These are phyloP conservation scores for Eunapius fragilis DNA, from an alignment of 37 sponge, comb jelly and placozoan species.

Conservation along the genomic window DNA sequence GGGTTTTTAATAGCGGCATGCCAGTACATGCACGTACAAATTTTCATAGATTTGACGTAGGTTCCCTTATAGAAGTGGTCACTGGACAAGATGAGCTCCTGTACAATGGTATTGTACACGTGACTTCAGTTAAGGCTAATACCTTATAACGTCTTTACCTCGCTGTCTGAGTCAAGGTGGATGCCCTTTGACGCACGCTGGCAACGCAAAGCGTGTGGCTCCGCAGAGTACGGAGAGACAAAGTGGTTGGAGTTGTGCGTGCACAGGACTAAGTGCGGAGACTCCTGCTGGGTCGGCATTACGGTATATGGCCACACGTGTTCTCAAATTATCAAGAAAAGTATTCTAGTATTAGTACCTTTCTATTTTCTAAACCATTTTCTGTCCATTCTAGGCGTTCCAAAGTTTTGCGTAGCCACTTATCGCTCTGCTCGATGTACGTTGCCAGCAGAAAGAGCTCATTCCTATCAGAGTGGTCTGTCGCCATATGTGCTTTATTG, in stretches of 20 bases:
- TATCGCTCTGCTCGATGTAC: conserved; percentile 55
- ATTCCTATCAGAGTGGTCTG: not conserved
- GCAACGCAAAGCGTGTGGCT: conserved; percentile 32
- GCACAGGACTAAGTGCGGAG: conserved; percentile 41
- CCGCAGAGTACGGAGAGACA: conserved; percentile 20
- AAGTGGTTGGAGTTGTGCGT: conserved; percentile 48
- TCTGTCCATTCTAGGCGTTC: conserved; percentile 39
- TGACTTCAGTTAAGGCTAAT: not conserved
- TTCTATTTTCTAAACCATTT: not conserved
- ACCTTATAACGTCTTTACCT: not conserved
- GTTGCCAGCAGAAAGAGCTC: conserved; percentile 26
- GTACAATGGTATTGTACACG: not conserved
- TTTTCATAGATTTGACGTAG: not conserved
- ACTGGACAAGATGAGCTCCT: not conserved
- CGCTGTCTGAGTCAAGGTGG: not conserved
- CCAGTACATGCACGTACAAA: not conserved
- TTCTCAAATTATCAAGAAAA: not conserved
- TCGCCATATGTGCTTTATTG: no score
- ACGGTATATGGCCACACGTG: not conserved
- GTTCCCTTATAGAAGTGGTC: not conserved
- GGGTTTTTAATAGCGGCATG: not conserved
- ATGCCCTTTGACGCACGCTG: conserved; percentile 18
- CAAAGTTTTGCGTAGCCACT: conserved; percentile 39
- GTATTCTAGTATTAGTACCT: not conserved
- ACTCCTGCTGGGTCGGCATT: no score